Conservation (phyloP, 1,140 invertebrate genomes). For the Spodoptera litura region DNA sequence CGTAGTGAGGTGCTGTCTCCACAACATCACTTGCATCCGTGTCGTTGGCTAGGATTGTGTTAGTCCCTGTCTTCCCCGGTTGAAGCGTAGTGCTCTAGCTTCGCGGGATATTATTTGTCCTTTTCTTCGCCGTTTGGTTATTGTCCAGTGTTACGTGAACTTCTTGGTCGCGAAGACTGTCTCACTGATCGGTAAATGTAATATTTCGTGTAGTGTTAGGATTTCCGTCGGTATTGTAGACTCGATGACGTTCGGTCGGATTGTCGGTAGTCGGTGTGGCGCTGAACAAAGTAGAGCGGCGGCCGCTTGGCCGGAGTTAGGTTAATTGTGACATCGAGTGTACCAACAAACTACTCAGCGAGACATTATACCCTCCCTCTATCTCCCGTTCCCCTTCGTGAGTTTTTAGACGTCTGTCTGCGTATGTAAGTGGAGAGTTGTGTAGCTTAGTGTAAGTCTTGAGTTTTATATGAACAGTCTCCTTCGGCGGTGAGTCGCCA, state of each 20-base stretch:
- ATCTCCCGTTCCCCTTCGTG: slow-evolving; percentile 43
- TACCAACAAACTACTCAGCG: slow-evolving; percentile 82
- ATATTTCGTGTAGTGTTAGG: slow-evolving; percentile 46
- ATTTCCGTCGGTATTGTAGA: slow-evolving; percentile 42
- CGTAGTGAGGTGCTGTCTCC: slow-evolving; percentile 32
- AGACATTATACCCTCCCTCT: slow-evolving; percentile 59
- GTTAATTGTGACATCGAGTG: slow-evolving; percentile 78
- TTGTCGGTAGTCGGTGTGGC: slow-evolving; percentile 50
- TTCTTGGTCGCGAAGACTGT: slow-evolving; percentile 49
- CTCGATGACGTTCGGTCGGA: slow-evolving; percentile 51
- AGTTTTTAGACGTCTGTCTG: slow-evolving; percentile 53
- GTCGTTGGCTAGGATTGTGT: slow-evolving; percentile 3
- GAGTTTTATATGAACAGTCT: slow-evolving; percentile 55
- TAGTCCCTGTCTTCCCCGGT: not conserved
- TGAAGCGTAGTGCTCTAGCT: not conserved
- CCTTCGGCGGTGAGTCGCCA: slow-evolving; percentile 54
- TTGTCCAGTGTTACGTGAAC: slow-evolving; percentile 39
- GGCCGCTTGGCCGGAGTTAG: slow-evolving; percentile 66
- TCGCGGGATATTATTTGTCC: not conserved
- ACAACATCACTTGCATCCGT: slow-evolving; percentile 24
- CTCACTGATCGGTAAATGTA: slow-evolving; percentile 59
- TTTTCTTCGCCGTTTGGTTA: not conserved
- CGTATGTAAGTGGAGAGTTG: slow-evolving; percentile 59
- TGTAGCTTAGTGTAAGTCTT: slow-evolving; percentile 63
- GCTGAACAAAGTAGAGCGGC: slow-evolving; percentile 69